Evolutionary conservation across 2,113 vertebrate genomes (phyloP).

Genomic region (Bungarus multicinctus): DNA sequence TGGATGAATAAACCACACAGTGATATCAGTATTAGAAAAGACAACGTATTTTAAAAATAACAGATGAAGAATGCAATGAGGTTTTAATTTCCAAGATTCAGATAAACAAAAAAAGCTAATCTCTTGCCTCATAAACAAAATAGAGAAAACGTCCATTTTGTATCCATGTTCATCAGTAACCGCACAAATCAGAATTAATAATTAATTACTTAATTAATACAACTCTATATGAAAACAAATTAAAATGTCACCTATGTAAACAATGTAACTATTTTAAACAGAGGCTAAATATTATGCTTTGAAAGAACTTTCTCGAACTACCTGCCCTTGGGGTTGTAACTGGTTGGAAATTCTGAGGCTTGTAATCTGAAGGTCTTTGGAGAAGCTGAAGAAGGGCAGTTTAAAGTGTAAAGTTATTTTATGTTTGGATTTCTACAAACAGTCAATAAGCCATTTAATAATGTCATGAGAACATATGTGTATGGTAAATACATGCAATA

Average conservation of each 20-base stretch:
- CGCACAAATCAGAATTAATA: background rate
- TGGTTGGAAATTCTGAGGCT: background rate
- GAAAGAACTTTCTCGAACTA: background rate
- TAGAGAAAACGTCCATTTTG: background rate
- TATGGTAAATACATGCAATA: background rate
- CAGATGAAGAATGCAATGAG: background rate
- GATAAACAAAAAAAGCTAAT: background rate
- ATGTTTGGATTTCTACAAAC: background rate
- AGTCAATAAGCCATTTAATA: background rate
- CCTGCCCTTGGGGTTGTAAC: background rate
- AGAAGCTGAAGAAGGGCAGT: background rate
- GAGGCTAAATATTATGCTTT: background rate
- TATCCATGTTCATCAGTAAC: accelerated
- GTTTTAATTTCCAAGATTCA: accelerated
- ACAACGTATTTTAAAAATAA: background rate
- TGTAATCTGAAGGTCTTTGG: background rate
- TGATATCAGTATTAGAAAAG: accelerated
- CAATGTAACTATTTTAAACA: background rate
- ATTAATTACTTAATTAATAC: background rate
- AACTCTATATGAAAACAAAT: accelerated
- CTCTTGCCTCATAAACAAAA: background rate
- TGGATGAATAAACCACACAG: background rate
- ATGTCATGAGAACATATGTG: background rate
- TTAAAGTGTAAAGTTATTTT: background rate
- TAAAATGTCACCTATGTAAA: background rate